A percentile compares a stretch with the other conserved stretches of the same genome.
phyloP scores from a whole-genome alignment of 1,140 invertebrate genomes.

The Bombus picipes region DNA sequence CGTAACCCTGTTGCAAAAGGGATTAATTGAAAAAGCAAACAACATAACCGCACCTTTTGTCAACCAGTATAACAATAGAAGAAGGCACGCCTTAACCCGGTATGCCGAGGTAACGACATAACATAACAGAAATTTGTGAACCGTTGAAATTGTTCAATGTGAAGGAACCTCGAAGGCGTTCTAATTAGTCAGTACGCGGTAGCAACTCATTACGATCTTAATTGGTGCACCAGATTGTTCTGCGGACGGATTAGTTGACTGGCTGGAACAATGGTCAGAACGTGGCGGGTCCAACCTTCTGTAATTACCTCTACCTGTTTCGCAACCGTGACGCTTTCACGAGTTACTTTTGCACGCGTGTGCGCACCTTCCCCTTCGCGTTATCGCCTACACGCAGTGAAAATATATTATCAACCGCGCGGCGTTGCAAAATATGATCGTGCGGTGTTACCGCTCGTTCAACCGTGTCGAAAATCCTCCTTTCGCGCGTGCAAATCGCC shows the following conservation, averaged over 20 bases:
- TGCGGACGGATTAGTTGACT: conserved; percentile 3
- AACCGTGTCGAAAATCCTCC: conserved; percentile 49
- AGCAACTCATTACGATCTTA: conserved; percentile 56
- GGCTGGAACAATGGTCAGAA: conserved; percentile 55
- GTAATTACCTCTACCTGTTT: conserved; percentile 59
- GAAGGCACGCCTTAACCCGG: conserved; percentile 16
- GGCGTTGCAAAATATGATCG: conserved; percentile 59
- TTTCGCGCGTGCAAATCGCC: conserved; percentile 34
- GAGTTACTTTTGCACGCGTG: conserved; percentile 29
- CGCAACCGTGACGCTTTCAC: conserved; percentile 66
- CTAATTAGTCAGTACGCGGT: conserved; percentile 54
- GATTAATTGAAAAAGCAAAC: background rate
- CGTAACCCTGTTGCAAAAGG: background rate
- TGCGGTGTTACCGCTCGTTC: conserved; percentile 29
- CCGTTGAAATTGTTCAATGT: conserved; percentile 23
- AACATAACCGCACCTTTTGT: background rate
- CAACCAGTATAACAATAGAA: background rate
- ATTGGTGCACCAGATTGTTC: conserved; percentile 46
- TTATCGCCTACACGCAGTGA: conserved; percentile 64
- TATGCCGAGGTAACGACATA: conserved; percentile 57
- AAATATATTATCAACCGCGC: conserved; percentile 63
- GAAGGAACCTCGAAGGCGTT: conserved; percentile 15
- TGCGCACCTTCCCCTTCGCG: conserved; percentile 37
- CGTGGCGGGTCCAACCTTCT: conserved; percentile 27
- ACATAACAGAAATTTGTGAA: conserved; percentile 39